Percentiles rank a stretch among this genome's conserved stretches.
Evolutionary conservation across 1,140 invertebrate genomes (phyloP).

Genomic region (Drosophila nigromelanica): DNA sequence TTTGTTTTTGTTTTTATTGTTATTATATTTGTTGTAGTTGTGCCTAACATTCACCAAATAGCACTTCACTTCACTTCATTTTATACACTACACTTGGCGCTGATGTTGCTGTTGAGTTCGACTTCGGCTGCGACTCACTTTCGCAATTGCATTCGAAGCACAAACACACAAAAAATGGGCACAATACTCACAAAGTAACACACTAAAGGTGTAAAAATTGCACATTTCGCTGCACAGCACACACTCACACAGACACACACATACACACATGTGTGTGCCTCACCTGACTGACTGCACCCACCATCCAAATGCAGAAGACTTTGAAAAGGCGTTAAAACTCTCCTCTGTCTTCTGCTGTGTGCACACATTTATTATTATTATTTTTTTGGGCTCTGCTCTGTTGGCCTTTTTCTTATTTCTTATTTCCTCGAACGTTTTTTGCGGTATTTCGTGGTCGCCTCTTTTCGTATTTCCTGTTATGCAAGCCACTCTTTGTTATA

Average conservation of each 20-base stretch:
- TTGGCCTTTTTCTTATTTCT: conserved; percentile 34
- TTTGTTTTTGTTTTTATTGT: conserved; percentile 10
- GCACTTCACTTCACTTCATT: conserved; percentile 33
- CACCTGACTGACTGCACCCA: conserved; percentile 59
- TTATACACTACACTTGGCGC: conserved; percentile 21
- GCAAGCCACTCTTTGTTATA: conserved; percentile 34
- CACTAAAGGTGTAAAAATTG: conserved; percentile 61
- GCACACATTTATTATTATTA: not conserved
- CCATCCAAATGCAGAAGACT: conserved; percentile 21
- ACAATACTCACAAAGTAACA: conserved; percentile 41
- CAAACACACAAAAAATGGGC: conserved; percentile 47
- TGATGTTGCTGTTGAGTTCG: conserved; percentile 14
- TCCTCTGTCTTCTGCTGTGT: conserved; percentile 29
- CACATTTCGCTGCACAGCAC: conserved; percentile 72
- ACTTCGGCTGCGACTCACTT: conserved; percentile 52
- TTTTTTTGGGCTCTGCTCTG: conserved; percentile 20
- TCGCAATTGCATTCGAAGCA: conserved; percentile 74
- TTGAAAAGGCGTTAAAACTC: conserved; percentile 17
- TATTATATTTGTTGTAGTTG: conserved; percentile 13
- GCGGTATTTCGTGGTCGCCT: conserved; percentile 11
- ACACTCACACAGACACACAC: conserved; percentile 25
- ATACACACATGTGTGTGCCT: conserved; percentile 34
- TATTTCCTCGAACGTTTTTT: conserved; percentile 54
- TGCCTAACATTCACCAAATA: conserved; percentile 42
- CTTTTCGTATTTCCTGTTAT: conserved; percentile 51